phyloP scores from a whole-genome alignment of 1,140 invertebrate genomes.

The Vanessa atalanta region DNA sequence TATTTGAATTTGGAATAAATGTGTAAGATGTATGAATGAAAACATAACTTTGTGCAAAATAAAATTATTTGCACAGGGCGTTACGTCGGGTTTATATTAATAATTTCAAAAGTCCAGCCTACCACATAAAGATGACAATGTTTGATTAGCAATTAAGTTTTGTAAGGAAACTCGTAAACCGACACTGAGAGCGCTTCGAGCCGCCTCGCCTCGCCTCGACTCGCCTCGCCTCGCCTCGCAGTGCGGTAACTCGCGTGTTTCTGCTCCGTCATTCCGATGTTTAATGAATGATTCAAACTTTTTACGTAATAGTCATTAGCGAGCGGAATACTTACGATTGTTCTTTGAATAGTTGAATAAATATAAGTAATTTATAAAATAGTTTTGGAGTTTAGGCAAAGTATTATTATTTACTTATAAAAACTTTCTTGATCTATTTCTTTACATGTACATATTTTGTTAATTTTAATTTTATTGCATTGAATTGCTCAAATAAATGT shows the following conservation, averaged over 20 bases:
- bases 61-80: not conserved
- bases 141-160: conserved; percentile 4
- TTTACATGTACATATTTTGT: too few relatives aligned
- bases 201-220: too few relatives aligned
- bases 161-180: not conserved
- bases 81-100: too few relatives aligned
- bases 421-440: too few relatives aligned
- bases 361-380: not conserved
- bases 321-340: not conserved
- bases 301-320: conserved; percentile 13
- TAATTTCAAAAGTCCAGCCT: not conserved
- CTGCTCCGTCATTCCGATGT: not conserved
- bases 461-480: too few relatives aligned
- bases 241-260: not conserved
- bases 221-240: too few relatives aligned
- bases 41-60: not conserved
- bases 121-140: not conserved
- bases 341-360: not conserved
- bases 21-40: not conserved
- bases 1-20: too few relatives aligned
- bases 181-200: too few relatives aligned
- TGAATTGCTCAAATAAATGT: too few relatives aligned
- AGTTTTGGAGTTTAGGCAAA: too few relatives aligned
- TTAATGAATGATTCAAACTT: conserved; percentile 12
- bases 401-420: too few relatives aligned